phyloP scores from a whole-genome alignment of 2,888 invertebrate genomes.

The Entomobrya multifasciata region DNA sequence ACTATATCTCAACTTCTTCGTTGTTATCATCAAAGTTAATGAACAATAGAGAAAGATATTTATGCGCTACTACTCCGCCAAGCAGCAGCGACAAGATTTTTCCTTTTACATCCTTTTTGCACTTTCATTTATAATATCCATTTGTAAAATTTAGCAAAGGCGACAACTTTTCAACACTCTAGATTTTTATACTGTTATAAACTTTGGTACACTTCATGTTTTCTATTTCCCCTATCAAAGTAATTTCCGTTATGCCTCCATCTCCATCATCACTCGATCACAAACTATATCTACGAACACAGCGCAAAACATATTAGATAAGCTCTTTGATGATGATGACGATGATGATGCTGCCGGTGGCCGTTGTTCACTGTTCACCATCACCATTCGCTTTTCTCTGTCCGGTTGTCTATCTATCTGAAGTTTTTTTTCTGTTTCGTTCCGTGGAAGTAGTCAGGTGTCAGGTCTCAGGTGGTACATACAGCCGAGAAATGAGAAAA shows the following conservation, averaged over 20 bases:
- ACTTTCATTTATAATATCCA: slow-evolving; percentile 24
- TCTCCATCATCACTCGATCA: slow-evolving; percentile 34
- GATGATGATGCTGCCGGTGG: too few species aligned
- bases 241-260: slow-evolving; percentile 55
- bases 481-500: not conserved
- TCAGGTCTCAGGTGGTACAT: slow-evolving; percentile 61
- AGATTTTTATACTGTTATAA: too few species aligned
- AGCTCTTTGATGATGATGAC: not conserved
- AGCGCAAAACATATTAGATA: not conserved
- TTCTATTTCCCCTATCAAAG: slow-evolving; percentile 58
- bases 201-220: slow-evolving; percentile 19
- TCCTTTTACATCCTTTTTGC: slow-evolving; percentile 28
- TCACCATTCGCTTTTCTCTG: not conserved
- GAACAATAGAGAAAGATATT: slow-evolving; percentile 46
- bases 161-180: slow-evolving; percentile 43
- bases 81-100: slow-evolving; percentile 24
- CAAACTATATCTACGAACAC: not conserved
- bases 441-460: slow-evolving; percentile 60
- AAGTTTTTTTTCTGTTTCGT: not conserved
- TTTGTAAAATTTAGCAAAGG: slow-evolving; percentile 30
- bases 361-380: too few species aligned
- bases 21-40: slow-evolving; percentile 63
- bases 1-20: slow-evolving; percentile 20
- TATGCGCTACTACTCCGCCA: not conserved
- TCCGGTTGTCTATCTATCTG: not conserved